Conservation (phyloP, 2,888 invertebrate species). For the Eupithecia dodoneata region DNA sequence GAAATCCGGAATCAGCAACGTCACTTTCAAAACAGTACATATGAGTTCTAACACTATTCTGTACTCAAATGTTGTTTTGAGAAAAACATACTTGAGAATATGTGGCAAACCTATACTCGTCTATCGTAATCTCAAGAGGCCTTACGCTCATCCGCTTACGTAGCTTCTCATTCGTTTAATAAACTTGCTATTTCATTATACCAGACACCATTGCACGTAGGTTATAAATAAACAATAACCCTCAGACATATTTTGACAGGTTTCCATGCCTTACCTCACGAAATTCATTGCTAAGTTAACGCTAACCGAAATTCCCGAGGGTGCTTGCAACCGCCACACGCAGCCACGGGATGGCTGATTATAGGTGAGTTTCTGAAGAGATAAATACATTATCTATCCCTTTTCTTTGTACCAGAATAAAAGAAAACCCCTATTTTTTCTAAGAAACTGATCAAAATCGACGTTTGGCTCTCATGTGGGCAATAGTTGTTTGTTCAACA, state of each 20-base stretch:
- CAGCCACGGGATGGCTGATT: neutral
- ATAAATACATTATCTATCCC: neutral
- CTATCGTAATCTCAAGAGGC: neutral
- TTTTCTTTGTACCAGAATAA: neutral
- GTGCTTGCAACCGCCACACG: constrained; percentile 52
- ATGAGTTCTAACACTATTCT: neutral
- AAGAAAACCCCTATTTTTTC: neutral
- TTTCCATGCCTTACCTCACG: constrained; percentile 48
- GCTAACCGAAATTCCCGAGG: constrained; percentile 50
- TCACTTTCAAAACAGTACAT: neutral
- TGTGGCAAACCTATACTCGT: neutral
- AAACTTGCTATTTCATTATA: constrained; percentile 13
- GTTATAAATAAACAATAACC: constrained; percentile 33
- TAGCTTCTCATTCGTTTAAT: constrained; percentile 4
- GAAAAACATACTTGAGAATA: neutral
- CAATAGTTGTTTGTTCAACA: too few relatives aligned
- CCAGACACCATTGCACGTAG: constrained; percentile 19
- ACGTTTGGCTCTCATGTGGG: neutral
- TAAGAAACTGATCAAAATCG: neutral
- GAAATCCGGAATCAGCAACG: neutral
- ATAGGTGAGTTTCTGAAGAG: neutral
- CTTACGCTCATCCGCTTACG: constrained; percentile 1
- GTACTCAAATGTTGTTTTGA: neutral
- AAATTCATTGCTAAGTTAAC: constrained; percentile 57
- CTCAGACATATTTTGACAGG: constrained; percentile 42